phyloP scores from a whole-genome alignment of 2,797 vertebrate genomes.

The Urocyon cinereoargenteus region DNA sequence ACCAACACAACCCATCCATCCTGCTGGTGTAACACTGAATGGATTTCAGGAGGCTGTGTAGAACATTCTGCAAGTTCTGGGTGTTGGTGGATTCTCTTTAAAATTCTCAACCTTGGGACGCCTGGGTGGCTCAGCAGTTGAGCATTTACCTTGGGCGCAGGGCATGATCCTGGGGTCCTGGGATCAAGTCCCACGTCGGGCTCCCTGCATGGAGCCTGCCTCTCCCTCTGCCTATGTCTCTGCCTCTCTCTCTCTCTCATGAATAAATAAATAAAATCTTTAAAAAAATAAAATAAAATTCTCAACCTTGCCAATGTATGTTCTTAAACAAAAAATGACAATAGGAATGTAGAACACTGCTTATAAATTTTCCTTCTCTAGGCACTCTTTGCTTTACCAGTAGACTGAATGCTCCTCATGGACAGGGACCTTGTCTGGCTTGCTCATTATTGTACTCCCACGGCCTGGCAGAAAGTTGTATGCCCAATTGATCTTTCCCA shows the following conservation, averaged over 20 bases:
- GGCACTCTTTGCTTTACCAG: not conserved
- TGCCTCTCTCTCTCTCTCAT: too few species aligned
- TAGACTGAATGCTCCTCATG: not conserved
- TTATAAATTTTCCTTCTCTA: not conserved
- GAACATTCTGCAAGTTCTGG: constrained; percentile 27
- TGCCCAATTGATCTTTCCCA: not conserved
- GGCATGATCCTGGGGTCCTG: too few species aligned
- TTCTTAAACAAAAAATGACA: not conserved
- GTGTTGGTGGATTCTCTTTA: not conserved
- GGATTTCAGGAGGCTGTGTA: constrained; percentile 10
- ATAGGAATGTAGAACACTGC: not conserved
- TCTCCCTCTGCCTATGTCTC: too few species aligned
- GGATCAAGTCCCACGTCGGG: too few species aligned
- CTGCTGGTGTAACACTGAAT: not conserved
- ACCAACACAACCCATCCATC: not conserved
- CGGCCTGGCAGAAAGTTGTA: not conserved
- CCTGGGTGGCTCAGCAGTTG: too few species aligned
- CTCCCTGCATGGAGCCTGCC: too few species aligned
- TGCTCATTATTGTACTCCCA: not conserved
- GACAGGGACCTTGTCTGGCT: not conserved
- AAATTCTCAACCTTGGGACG: not conserved
- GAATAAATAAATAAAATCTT: too few species aligned
- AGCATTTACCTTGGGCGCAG: too few species aligned
- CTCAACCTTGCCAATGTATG: not conserved
- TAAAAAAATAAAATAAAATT: not conserved